Evolutionary conservation across 2,113 vertebrate species (phyloP).

Genomic region (Myxocyprinus asiaticus): DNA sequence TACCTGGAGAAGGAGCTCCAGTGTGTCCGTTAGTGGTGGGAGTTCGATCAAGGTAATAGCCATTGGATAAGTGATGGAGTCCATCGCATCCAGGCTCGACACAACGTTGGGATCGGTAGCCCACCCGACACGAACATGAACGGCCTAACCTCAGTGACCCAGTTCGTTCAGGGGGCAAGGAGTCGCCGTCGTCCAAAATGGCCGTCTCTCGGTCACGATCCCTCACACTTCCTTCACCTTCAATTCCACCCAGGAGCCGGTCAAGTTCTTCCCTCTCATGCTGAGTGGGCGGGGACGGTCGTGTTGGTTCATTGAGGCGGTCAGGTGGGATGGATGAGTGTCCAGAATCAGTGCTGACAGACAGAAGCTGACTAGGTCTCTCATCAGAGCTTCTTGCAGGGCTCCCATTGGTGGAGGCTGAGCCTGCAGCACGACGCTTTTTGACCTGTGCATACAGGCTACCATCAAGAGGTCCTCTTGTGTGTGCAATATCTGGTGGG

Average conservation of each 20-base stretch:
- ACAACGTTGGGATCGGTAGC: constrained; percentile 75
- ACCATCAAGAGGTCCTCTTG: constrained; percentile 85
- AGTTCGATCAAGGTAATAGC: constrained; percentile 72
- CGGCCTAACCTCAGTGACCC: constrained; percentile 67
- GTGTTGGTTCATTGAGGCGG: constrained; percentile 71
- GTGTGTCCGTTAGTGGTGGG: constrained; percentile 62
- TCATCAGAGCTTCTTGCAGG: constrained; percentile 65
- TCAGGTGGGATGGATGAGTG: constrained; percentile 79
- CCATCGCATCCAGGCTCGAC: constrained; percentile 72
- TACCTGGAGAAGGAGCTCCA: constrained; percentile 57
- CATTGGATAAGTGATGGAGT: constrained; percentile 74
- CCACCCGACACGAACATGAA: constrained; percentile 81
- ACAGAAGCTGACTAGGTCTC: constrained; percentile 67
- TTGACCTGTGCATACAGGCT: constrained; percentile 90
- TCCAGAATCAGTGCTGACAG: constrained; percentile 81
- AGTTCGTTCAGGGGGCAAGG: constrained; percentile 64
- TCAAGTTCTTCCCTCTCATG: constrained; percentile 85
- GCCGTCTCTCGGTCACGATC: constrained; percentile 82
- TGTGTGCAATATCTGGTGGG: constrained; percentile 80
- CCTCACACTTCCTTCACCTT: constrained; percentile 59
- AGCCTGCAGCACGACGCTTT: constrained; percentile 72
- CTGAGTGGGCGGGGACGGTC: constrained; percentile 73
- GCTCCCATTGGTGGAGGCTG: constrained; percentile 71
- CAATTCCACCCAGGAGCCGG: constrained; percentile 85
- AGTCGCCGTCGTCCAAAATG: constrained; percentile 84